Evolutionary conservation across 2,797 vertebrate genomes (phyloP), one percentile per base, ranked within the genome.

Genomic region (Tragopan temminckii): DNA sequence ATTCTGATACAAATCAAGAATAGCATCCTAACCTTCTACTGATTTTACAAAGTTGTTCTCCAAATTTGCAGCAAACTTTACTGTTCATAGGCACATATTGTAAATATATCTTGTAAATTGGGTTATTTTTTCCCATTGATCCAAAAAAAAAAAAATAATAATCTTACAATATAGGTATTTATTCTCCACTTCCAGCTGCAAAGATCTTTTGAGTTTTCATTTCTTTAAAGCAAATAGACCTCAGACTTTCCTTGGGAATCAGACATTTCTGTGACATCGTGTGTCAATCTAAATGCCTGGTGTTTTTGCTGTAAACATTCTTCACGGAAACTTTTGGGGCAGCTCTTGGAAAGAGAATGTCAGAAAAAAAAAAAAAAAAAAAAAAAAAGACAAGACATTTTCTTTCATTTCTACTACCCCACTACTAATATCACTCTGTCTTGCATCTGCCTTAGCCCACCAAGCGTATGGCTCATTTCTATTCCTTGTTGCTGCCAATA

Each of bases 41-140:
- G 5, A 52, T 64, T 89, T 33, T 66, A 36, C 7, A 27, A 70
- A 23, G 2, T 29, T 8, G 21, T 85, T 88, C 85, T 78, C 50
- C 55, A 90, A 57, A 76, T 18, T 50, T 78, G 33, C 24, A 67
- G 31, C 16, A 85, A 42, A 9, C 25, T 84, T 72, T 23, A 27
- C 7, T 59, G 43, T 46, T 76, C 61, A 70, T 8, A 70, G 5
- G 21, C 16, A 33, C 5, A 8, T 31, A 25, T 5, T 76, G 31
- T 29, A 72, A 78, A 55, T 25, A 88, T 11, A 63, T 2, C 19
- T 70, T 66, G 21, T 55, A 86, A 91, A 92, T 72, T 0, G 2
- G 8, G 1, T 0, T 25, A 13, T 15, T 89, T 74, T 13, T 67
- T 42, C 43, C 25, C 4, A 4, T 2, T 3, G 4, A 48, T 5